These are phyloP conservation scores for Cyphomyrus discorhynchus DNA, from an alignment of 2,113 vertebrate genomes.

Conservation along the genomic window DNA sequence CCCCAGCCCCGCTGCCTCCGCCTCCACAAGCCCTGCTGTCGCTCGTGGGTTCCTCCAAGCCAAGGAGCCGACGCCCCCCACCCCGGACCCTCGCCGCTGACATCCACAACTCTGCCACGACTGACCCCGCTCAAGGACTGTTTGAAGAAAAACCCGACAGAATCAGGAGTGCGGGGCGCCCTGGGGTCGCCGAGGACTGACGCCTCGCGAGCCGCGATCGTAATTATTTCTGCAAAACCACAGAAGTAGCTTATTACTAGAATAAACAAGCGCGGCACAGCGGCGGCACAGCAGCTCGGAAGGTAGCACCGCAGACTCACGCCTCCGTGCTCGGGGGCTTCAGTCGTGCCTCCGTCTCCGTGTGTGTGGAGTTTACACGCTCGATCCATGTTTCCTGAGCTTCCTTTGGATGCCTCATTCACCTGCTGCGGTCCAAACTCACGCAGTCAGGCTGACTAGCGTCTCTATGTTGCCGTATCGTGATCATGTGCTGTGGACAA, in stretches of 20 bases:
- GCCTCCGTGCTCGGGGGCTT: neutral
- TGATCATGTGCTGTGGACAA: neutral
- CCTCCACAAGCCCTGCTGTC: neutral
- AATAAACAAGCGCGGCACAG: neutral
- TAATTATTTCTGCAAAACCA: neutral
- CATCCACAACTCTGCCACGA: slow-evolving; percentile 3
- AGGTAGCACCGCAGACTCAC: neutral
- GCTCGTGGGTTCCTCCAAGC: neutral
- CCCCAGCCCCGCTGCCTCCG: neutral
- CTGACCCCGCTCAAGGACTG: slow-evolving; percentile 15
- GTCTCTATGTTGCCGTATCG: neutral
- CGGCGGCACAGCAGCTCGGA: neutral
- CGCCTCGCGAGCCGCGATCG: neutral
- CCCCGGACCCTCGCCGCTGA: no score
- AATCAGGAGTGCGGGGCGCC: neutral
- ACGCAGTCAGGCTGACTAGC: neutral
- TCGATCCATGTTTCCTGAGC: neutral
- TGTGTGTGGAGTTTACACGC: neutral
- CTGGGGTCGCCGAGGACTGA: neutral
- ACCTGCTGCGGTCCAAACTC: neutral
- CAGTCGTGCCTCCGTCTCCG: neutral
- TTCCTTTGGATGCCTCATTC: neutral
- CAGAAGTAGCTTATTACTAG: neutral
- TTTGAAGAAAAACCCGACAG: neutral
- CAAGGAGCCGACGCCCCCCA: neutral